Base-by-base conservation (phyloP, 2,888 invertebrate genomes). In the Chrysolina americana region DNA sequence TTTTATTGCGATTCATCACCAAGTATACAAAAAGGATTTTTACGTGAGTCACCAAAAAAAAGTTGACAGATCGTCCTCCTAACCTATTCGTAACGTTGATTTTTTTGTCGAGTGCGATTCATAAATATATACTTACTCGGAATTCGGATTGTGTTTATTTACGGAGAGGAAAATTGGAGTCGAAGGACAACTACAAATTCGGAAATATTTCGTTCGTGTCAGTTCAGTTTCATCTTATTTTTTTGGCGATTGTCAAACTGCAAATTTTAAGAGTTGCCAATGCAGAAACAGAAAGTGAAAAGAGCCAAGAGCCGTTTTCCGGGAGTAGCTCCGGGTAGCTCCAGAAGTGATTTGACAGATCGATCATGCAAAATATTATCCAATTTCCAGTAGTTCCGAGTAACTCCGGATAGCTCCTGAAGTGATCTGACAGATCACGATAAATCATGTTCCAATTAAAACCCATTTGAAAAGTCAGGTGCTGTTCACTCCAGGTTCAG, bases 21-120 rank as follows among this genome's bases (percentile, higher is more conserved):
- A 70, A 76, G 71, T 70, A 70, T 70, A 59, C 59, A 68, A 73
- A 68, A 73, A 76, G 68, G 47, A 62, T 68, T 73, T 76, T 76
- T 71, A 48, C 56, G 73, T 76, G 76, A 76, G 68, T 76, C 76
- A 76, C 76, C 68, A 21, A 28, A 47, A 68, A 53, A 53, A 65
- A 56, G 70, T n/a, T 76, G 76, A 76, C 73, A 73, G 66, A 70
- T 73, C 64, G 21, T 70, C 41, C 56, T 70, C 41, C 56, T 68
- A 76, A 73, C 63, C 48, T 71, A 9, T 47, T 65, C 10, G 5
- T 6, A 21, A 15, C 41, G 11, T 53, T 13, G 53, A 21, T 13
- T 53, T 19, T 19, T 19, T 53, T n/a, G 41, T 44, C 8, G 13
- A 15, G 13, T 11, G 9, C 9, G 41, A 21, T 8, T 44, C 5